phyloP scores from a whole-genome alignment of 30 jellyfish, hydroid and myxozoan genomes.

The Pseudorhiza aurosa region DNA sequence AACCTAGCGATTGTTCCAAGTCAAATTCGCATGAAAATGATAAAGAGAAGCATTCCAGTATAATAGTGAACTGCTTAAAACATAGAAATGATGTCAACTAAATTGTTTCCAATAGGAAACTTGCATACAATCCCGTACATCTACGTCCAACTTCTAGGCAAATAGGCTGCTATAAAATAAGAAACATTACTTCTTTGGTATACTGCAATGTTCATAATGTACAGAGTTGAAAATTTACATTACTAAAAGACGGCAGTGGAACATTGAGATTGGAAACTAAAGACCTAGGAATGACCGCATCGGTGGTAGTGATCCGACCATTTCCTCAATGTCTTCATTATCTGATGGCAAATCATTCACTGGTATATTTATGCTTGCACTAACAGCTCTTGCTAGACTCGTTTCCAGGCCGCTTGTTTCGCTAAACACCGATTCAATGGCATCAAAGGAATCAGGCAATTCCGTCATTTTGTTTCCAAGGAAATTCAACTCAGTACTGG shows the following conservation, averaged over 20 bases:
- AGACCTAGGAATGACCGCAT: slow-evolving; percentile 42
- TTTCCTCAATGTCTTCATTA: slow-evolving; percentile 39
- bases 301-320: slow-evolving; percentile 65
- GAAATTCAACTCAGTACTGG: slow-evolving; percentile 25
- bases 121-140: neutral
- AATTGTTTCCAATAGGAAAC: too few relatives aligned
- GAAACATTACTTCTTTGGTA: too few relatives aligned
- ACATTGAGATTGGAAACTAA: neutral
- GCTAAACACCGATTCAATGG: slow-evolving; percentile 38
- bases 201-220: neutral
- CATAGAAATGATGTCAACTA: too few relatives aligned
- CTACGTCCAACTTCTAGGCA: too few relatives aligned
- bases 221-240: neutral
- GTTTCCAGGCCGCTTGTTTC: slow-evolving; percentile 66
- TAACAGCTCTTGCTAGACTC: slow-evolving; percentile 46
- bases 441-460: slow-evolving; percentile 34
- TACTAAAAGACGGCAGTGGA: neutral
- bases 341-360: slow-evolving; percentile 40
- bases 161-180: too few relatives aligned
- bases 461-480: neutral
- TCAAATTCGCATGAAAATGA: too few relatives aligned
- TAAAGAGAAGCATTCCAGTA: too few relatives aligned
- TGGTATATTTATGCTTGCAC: slow-evolving; percentile 47
- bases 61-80: too few relatives aligned
- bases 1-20: too few relatives aligned